Conservation (phyloP, 2,888 invertebrate species). For the Epinotia ramella region DNA sequence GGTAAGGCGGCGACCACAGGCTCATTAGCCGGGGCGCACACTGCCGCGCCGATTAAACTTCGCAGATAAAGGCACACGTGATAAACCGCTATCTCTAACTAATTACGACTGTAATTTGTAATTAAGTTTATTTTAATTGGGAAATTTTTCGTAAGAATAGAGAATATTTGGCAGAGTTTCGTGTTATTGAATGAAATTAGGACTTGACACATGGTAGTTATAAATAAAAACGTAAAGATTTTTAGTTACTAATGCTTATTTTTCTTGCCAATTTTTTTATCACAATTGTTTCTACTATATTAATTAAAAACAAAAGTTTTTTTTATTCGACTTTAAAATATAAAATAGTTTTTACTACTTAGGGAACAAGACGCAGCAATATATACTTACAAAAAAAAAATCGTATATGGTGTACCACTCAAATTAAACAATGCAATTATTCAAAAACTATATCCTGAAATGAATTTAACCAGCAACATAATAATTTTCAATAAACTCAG, state of each 20-base stretch:
- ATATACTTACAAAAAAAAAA: no score
- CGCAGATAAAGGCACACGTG: constrained; percentile 72
- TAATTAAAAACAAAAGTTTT: no score
- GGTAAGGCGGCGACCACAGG: constrained; percentile 74
- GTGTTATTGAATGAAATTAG: not conserved
- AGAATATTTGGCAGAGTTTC: not conserved
- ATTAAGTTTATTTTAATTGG: not conserved
- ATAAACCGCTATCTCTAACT: constrained; percentile 66
- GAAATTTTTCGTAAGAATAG: not conserved
- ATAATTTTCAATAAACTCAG: no score
- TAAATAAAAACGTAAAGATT: not conserved
- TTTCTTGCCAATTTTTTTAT: no score
- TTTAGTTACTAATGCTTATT: not conserved
- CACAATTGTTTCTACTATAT: no score
- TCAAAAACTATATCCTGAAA: no score
- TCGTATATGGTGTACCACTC: no score
- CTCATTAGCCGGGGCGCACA: constrained; percentile 82
- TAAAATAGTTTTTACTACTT: not conserved
- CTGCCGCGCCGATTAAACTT: constrained; percentile 78
- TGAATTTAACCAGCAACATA: no score
- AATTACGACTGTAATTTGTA: constrained; percentile 53
- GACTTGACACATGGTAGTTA: not conserved
- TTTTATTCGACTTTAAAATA: not conserved
- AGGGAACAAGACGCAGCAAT: no score
- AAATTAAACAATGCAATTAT: no score